Percentiles rank a stretch among this genome's conserved stretches.
phyloP scores from a whole-genome alignment of 1,140 invertebrate species.

The Sweltsa coloradensis region DNA sequence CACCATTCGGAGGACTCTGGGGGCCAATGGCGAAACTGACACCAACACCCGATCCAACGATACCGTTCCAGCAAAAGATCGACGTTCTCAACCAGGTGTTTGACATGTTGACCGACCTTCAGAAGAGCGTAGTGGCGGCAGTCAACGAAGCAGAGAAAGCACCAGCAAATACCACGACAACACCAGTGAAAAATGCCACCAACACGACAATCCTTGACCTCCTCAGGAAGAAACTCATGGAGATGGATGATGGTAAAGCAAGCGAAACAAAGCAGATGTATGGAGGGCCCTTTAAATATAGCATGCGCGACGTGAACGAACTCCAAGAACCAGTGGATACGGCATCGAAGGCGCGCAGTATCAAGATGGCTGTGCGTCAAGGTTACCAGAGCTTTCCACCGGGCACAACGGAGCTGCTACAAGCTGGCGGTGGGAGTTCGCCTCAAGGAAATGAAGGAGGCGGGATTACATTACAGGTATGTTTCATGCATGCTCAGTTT shows the following conservation, averaged over 20 bases:
- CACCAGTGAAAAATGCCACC: slow-evolving; percentile 3
- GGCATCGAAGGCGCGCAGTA: slow-evolving; percentile 17
- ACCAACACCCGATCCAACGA: slow-evolving; percentile 20
- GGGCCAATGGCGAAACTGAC: slow-evolving; percentile 19
- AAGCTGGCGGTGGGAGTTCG: slow-evolving; percentile 27
- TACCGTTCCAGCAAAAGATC: slow-evolving; percentile 29
- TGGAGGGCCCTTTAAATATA: too few relatives aligned
- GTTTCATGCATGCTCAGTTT: slow-evolving; percentile 15
- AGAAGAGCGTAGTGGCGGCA: slow-evolving; percentile 26
- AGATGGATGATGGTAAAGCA: too few relatives aligned
- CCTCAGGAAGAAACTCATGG: slow-evolving; percentile 22
- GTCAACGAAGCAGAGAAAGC: slow-evolving; percentile 21
- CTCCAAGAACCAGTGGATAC: too few relatives aligned
- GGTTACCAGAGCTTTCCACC: slow-evolving; percentile 31
- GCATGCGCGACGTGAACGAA: too few relatives aligned
- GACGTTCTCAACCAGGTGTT: slow-evolving; percentile 28
- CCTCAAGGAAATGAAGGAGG: slow-evolving; percentile 28
- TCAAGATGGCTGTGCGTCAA: slow-evolving; percentile 31
- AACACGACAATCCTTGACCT: slow-evolving; percentile 26
- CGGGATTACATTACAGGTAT: slow-evolving; percentile 28
- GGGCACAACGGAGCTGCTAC: slow-evolving; percentile 27
- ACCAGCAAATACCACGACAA: slow-evolving; percentile 8
- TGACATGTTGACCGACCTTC: slow-evolving; percentile 28
- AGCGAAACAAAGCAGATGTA: too few relatives aligned
- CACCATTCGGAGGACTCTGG: not conserved